These are phyloP conservation scores for Halichoerus grypus DNA, from an alignment of 2,113 vertebrate species.

Conservation along the genomic window DNA sequence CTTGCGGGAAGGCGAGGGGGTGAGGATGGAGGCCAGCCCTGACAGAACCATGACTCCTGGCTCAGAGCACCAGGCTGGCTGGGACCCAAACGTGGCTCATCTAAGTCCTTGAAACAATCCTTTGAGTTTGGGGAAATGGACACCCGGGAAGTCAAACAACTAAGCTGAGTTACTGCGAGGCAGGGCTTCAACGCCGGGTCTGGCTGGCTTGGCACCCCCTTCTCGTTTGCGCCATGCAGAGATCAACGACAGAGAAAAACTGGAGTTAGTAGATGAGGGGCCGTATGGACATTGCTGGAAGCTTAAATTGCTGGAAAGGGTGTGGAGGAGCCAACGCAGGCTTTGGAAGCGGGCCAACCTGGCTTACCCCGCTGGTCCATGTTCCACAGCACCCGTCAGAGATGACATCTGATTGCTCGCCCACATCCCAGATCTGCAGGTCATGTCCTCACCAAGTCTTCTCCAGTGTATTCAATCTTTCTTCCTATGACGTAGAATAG, in stretches of 20 bases:
- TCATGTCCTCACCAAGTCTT: neutral
- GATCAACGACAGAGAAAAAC: neutral
- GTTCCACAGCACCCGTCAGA: neutral
- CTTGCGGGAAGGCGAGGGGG: fast-evolving
- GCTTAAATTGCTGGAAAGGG: neutral
- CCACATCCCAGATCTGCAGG: neutral
- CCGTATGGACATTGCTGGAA: too few relatives aligned
- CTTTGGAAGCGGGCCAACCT: neutral
- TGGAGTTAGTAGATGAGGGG: fast-evolving
- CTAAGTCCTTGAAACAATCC: neutral
- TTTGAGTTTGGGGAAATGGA: neutral
- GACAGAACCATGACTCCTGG: neutral
- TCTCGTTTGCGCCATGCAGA: neutral
- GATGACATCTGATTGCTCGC: neutral
- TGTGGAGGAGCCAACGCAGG: too few relatives aligned
- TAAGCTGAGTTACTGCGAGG: neutral
- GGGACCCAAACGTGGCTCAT: neutral
- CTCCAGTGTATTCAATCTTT: neutral
- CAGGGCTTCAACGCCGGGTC: neutral
- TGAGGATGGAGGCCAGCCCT: fast-evolving
- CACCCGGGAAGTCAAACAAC: neutral
- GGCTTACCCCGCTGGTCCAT: fast-evolving
- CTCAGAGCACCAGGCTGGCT: neutral
- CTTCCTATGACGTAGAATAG: neutral
- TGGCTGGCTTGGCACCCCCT: neutral